Conservation (phyloP, 2,888 invertebrate genomes). For the Cyclophora punctaria region DNA sequence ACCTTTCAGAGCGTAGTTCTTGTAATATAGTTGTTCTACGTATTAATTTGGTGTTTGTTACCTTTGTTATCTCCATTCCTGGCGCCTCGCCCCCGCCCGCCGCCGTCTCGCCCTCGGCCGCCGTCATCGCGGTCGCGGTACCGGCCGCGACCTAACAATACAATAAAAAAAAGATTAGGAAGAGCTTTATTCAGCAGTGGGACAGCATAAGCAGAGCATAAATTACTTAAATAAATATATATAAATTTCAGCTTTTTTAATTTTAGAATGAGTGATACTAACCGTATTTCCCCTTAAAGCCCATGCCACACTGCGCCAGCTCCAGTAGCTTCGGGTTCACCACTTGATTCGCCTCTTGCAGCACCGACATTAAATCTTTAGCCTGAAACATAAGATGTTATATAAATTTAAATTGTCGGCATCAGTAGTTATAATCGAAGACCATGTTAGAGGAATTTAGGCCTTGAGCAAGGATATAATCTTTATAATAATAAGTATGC, state of each 20-base stretch:
- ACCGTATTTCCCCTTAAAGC: conserved; percentile 67
- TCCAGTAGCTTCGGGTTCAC: conserved; percentile 92
- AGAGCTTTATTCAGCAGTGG: too few relatives aligned
- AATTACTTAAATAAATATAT: too few relatives aligned
- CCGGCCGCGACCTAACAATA: conserved; percentile 42
- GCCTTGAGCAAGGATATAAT: too few relatives aligned
- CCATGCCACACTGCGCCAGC: conserved; percentile 77
- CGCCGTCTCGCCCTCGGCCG: conserved; percentile 28
- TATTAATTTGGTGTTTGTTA: neutral
- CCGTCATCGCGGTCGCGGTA: conserved; percentile 64
- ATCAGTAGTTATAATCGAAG: too few relatives aligned
- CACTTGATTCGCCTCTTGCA: conserved; percentile 95
- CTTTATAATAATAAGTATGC: too few relatives aligned
- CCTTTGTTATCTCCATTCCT: conserved; percentile 30
- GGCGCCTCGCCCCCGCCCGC: conserved; percentile 12
- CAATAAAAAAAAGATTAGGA: neutral
- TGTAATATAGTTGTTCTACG: too few relatives aligned
- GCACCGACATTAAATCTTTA: conserved; percentile 90
- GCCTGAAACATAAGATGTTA: too few relatives aligned
- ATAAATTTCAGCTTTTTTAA: too few relatives aligned
- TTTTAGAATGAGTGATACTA: conserved; percentile 10
- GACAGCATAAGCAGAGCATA: too few relatives aligned
- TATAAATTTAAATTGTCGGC: too few relatives aligned
- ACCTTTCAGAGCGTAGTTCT: too few relatives aligned
- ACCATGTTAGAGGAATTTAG: neutral